Evolutionary conservation across 2,888 invertebrate species (phyloP), one percentile per base, ranked within the genome.

Genomic region (Aethes cnicana): DNA sequence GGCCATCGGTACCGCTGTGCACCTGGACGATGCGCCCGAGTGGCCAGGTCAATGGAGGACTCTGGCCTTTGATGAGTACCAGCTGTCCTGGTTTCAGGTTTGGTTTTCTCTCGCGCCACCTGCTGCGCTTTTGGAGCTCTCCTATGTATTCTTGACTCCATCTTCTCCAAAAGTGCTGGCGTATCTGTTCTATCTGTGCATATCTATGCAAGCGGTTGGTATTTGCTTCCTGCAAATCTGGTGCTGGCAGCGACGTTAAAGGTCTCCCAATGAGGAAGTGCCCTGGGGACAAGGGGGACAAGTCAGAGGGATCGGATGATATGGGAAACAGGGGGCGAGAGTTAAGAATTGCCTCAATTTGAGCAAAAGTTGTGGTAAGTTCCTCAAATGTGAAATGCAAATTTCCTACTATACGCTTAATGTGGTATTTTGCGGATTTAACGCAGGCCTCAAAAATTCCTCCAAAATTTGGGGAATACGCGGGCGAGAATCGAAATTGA

Each of bases 291-390:
- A 62, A 32, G 2, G 57, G 54, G 16, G 33, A 37, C n/a, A 58
- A 26, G 25, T 59, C 58, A 18, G 47, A 3, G 8, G 58, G 58
- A 16, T 52, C 36, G 18, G 56, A 44, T 5, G 56, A 56, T 4
- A 60, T 14, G 20, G 60, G 58, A 36, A 16, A 52, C 1, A 60
- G 35, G n/a, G 60, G 58, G n/a, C 59, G 54, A 17, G 55, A 55
- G 30, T 62, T 59, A 3, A 62, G 49, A 33, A 59, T 56, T 3
- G 58, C 43, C 39, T 59, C 57, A 25, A 59, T 47, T 47, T 61
- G 56, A 11, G 49, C 33, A 32, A 59, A 58, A 4, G 59, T 28
- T 3, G 56, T 57, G 2, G 46, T 9, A n/a, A 58, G 33, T 20
- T 59, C 55, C 35, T 61, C 56, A 23, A 33, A 59, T 9, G 55